Evolutionary conservation across 2,113 vertebrate genomes (phyloP).

Genomic region (Psittacula cyanocephala): DNA sequence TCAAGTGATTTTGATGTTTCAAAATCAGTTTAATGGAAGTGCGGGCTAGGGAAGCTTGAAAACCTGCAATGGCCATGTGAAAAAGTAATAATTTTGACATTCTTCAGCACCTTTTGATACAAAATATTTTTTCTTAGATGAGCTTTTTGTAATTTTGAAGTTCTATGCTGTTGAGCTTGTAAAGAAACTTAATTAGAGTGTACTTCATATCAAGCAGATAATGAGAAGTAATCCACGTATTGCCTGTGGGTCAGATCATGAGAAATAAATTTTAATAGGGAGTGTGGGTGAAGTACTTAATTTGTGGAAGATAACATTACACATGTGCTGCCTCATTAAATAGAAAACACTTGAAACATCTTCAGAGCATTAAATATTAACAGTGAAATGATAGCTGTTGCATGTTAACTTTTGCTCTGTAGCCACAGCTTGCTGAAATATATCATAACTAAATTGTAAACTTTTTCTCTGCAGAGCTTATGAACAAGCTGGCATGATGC

Average conservation of each 20-base stretch:
- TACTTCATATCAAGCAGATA: background rate
- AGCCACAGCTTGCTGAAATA: background rate
- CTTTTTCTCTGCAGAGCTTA: constrained; percentile 83
- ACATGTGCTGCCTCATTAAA: background rate
- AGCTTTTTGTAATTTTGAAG: background rate
- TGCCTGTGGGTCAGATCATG: background rate
- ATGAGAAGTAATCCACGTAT: background rate
- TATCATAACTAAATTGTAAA: background rate
- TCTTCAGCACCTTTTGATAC: background rate
- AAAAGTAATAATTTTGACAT: background rate
- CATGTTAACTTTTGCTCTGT: background rate
- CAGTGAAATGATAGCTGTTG: background rate
- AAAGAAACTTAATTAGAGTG: background rate
- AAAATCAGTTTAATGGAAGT: background rate
- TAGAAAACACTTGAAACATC: background rate
- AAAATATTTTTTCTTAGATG: background rate
- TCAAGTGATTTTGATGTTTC: background rate
- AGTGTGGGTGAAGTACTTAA: background rate
- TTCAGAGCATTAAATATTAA: background rate
- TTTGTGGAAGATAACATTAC: background rate
- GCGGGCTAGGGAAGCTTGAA: background rate
- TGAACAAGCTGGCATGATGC: constrained; percentile 98
- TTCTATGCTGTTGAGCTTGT: background rate
- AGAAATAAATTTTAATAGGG: background rate
- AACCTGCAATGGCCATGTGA: background rate